Percentiles rank a stretch among this genome's conserved stretches.
Conservation (phyloP, 2,888 invertebrate genomes). For the Sesamia inferens region DNA sequence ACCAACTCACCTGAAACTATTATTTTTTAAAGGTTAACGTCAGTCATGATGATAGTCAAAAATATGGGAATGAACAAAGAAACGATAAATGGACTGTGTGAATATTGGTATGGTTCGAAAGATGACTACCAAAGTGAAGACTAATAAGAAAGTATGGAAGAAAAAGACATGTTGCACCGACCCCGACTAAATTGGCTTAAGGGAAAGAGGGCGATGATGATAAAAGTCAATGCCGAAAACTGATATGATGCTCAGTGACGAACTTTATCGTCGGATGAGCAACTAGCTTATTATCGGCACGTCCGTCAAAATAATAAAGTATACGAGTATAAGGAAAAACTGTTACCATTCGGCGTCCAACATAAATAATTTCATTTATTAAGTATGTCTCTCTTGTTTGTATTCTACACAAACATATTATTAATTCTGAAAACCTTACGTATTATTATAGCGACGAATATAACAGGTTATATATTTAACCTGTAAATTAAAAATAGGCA, state of each 20-base stretch:
- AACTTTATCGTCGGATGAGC: slow-evolving; percentile 24
- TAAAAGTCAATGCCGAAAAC: slow-evolving; percentile 22
- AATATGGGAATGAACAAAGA: no score
- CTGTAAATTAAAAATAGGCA: no score
- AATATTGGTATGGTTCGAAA: no score
- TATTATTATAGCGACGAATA: background rate
- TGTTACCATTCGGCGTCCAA: slow-evolving; percentile 6
- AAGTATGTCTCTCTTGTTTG: slow-evolving; percentile 11
- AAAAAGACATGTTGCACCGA: background rate
- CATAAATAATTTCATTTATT: slow-evolving; percentile 31
- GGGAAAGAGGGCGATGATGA: background rate
- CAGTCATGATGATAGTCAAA: slow-evolving; percentile 15
- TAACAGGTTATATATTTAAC: background rate
- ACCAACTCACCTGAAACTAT: background rate
- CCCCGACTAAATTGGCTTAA: background rate
- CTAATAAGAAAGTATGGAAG: background rate
- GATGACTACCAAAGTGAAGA: no score
- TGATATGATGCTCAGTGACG: slow-evolving; percentile 4
- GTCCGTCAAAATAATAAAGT: slow-evolving; percentile 12
- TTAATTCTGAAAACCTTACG: slow-evolving; percentile 8
- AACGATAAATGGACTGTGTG: no score
- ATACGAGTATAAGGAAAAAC: slow-evolving; percentile 34
- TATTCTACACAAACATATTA: slow-evolving; percentile 5
- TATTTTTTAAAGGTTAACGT: slow-evolving; percentile 8
- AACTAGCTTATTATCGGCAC: slow-evolving; percentile 11